Evolutionary conservation across 2,113 vertebrate species (phyloP).

Genomic region (Porphyrio hochstetteri): DNA sequence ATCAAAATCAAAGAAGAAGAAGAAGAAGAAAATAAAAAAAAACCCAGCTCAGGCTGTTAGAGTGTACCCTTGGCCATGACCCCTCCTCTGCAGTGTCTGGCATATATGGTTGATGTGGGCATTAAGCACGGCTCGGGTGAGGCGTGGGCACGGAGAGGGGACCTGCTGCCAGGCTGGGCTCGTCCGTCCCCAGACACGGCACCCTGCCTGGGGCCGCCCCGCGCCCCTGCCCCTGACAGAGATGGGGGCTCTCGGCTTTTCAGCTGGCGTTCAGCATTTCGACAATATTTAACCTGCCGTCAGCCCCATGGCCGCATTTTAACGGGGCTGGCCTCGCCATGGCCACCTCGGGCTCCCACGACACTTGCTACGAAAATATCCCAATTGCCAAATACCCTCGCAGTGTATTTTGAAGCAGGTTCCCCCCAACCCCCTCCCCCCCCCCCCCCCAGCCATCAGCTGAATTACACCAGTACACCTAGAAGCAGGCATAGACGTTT

Average conservation of each 20-base stretch:
- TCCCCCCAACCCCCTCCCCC: neutral
- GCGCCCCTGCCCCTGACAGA: neutral
- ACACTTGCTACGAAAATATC: conserved; percentile 32
- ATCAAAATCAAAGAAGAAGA: conserved; percentile 81
- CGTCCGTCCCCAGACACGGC: neutral
- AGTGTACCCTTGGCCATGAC: conserved; percentile 82
- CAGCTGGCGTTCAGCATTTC: neutral
- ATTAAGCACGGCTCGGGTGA: neutral
- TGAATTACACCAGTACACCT: conserved; percentile 26
- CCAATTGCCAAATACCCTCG: neutral
- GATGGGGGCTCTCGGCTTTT: conserved; percentile 26
- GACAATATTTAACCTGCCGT: conserved; percentile 51
- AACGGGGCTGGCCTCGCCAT: neutral
- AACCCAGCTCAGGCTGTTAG: conserved; percentile 70
- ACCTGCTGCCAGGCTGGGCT: conserved; percentile 30
- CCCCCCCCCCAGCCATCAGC: neutral
- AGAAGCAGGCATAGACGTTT: neutral
- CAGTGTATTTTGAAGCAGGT: neutral
- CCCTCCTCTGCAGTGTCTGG: conserved; percentile 67
- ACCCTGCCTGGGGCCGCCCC: neutral
- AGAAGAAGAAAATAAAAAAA: conserved; percentile 69
- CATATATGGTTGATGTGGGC: conserved; percentile 61
- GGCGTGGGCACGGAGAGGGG: neutral
- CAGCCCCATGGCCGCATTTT: conserved; percentile 25
- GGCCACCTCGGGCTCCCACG: neutral